A percentile compares a stretch with the other conserved stretches of the same genome.
phyloP scores from a whole-genome alignment of 2,113 vertebrate genomes.

The Speoplatyrhinus poulsoni region DNA sequence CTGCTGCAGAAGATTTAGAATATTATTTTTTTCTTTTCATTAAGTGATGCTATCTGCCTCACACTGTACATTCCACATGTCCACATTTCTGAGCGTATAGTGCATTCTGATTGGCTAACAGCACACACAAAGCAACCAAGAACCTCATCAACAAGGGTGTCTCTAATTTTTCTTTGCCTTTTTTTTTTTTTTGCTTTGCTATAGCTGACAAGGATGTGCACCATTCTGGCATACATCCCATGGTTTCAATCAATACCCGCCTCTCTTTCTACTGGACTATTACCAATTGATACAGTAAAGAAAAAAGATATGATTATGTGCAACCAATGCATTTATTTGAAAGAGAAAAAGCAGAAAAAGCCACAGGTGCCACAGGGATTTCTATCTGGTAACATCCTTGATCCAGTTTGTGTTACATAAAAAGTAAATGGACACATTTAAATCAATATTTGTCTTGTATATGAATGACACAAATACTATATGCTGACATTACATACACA shows the following conservation, averaged over 20 bases:
- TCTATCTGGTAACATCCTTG: not conserved
- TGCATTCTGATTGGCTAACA: slow-evolving; percentile 51
- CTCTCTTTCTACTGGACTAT: slow-evolving; percentile 42
- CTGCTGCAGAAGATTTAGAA: slow-evolving; percentile 19
- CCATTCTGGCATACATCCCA: slow-evolving; percentile 40
- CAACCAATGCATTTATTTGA: slow-evolving; percentile 24
- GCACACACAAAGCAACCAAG: slow-evolving; percentile 58
- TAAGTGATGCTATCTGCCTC: slow-evolving; percentile 56
- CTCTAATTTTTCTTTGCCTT: slow-evolving; percentile 35
- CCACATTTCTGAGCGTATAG: slow-evolving; percentile 52
- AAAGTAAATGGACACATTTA: not conserved
- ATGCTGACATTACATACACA: not conserved
- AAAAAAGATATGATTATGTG: not conserved
- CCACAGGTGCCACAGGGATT: slow-evolving; percentile 4
- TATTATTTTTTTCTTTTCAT: slow-evolving; percentile 67
- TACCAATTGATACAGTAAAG: slow-evolving; percentile 21
- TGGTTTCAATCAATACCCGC: slow-evolving; percentile 54
- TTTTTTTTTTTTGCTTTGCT: not conserved
- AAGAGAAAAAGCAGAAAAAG: slow-evolving; percentile 11
- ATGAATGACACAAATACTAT: slow-evolving; percentile 8
- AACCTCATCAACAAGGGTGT: slow-evolving; percentile 60
- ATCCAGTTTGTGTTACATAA: slow-evolving; percentile 1
- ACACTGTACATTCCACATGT: slow-evolving; percentile 58
- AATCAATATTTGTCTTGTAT: not conserved
- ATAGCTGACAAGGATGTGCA: slow-evolving; percentile 37